These are phyloP conservation scores for Sapayoa aenigma DNA, from an alignment of 2,113 vertebrate genomes.

Conservation along the genomic window DNA sequence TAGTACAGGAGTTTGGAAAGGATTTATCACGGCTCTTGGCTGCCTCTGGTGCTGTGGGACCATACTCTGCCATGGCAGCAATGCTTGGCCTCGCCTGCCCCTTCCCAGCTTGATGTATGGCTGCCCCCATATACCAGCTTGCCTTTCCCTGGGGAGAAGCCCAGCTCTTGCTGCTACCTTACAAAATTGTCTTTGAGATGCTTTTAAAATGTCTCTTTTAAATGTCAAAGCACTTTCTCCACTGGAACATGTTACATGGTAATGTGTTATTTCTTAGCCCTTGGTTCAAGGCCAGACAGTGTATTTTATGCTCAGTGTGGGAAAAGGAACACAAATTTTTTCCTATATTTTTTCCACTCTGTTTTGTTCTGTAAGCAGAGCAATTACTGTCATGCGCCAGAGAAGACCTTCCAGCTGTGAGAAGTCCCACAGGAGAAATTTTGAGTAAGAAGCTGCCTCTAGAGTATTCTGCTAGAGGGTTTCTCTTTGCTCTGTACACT, in stretches of 20 bases:
- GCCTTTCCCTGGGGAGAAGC: not conserved
- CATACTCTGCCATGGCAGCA: not conserved
- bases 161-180: not conserved
- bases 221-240: not conserved
- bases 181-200: not conserved
- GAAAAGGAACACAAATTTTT: not conserved
- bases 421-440: not conserved
- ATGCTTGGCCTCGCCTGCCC: not conserved
- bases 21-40: not conserved
- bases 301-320: not conserved
- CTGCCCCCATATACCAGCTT: not conserved
- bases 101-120: not conserved
- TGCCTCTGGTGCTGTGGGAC: accelerated
- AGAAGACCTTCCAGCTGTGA: not conserved
- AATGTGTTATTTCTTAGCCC: not conserved
- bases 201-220: not conserved
- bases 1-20: not conserved
- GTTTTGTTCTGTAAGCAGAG: not conserved
- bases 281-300: not conserved
- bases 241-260: not conserved
- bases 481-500: not conserved
- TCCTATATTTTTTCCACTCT: not conserved
- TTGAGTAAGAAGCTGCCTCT: not conserved
- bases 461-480: not conserved
- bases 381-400: not conserved